Evolutionary conservation across 2,888 invertebrate species (phyloP), one percentile per base, ranked within the genome.

Genomic region (Limnephilus rhombicus): DNA sequence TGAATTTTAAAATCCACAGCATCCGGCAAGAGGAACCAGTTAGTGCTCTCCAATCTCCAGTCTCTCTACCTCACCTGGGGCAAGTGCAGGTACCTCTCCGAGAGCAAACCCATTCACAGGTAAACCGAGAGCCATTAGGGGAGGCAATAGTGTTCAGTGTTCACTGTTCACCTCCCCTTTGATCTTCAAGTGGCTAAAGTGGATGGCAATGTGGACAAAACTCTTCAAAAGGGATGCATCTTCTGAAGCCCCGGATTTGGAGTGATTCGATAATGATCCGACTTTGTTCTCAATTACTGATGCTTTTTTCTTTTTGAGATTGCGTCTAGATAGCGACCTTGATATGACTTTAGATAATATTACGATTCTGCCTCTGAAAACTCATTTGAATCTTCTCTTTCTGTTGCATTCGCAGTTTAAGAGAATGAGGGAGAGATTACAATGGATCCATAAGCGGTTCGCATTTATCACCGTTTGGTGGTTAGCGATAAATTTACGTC

Each of bases 71-170:
- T 68, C 68, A 68, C 68, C 24, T 68, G 68, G 24, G 68, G 68
- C 9, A 68, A 24, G n/a, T 68, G 7, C 68, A 68, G 68, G n/a
- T 68, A n/a, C 68, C 68, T 68, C 68, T 68, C 9, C 68, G 24
- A 68, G 68, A n/a, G 68, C 7, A 68, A 68, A 68, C 68, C 68
- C 24, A 68, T 68, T 68, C 68, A n/a, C 68, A 68, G 29, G 82
- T 82, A 82, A 12, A 34, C 34, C 82, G 82, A 82, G 82, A 31
- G 34, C 82, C 34, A 82, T 82, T 82, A 82, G 34, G 34, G 82
- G 31, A 82, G 29, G 31, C 34, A 82, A 82, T 82, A 31, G 82
- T 82, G 13, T 82, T 82, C 34, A 82, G 82, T 82, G 12, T 82
- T 82, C 34, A 31, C 31, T 34, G 18, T 18, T 34, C 82, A 82